These are phyloP conservation scores for Cnemophilus loriae DNA, from an alignment of 2,113 vertebrate species.

Conservation along the genomic window DNA sequence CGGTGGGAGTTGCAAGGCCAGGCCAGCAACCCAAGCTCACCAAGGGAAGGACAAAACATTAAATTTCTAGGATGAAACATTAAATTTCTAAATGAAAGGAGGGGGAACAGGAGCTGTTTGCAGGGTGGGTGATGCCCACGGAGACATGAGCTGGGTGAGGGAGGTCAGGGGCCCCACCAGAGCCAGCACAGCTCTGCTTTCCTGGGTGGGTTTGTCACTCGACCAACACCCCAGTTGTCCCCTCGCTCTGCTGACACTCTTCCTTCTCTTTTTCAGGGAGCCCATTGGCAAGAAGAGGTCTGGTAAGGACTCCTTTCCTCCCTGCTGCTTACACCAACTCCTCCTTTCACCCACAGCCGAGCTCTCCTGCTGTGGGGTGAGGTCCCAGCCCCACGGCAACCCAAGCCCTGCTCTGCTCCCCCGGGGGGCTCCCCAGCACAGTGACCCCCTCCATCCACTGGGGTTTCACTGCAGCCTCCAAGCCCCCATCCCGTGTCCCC, in stretches of 20 bases:
- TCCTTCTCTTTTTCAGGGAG: conserved; percentile 80
- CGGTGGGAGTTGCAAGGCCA: neutral
- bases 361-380: neutral
- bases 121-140: neutral
- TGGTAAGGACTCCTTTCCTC: conserved; percentile 76
- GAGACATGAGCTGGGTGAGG: neutral
- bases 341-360: neutral
- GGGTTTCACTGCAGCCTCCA: neutral
- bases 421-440: fast-evolving
- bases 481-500: fast-evolving
- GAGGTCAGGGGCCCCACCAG: neutral
- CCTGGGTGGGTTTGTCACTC: neutral
- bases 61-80: neutral
- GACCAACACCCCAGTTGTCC: neutral
- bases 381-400: neutral
- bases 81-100: neutral
- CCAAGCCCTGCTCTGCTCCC: neutral
- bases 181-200: neutral
- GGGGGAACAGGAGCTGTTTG: neutral
- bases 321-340: neutral
- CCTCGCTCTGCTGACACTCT: neutral
- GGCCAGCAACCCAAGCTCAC: neutral
- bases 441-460: fast-evolving
- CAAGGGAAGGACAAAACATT: neutral
- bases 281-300: conserved; percentile 90